Base-by-base conservation (phyloP, 2,797 vertebrate genomes). In the Ibycter americanus region DNA sequence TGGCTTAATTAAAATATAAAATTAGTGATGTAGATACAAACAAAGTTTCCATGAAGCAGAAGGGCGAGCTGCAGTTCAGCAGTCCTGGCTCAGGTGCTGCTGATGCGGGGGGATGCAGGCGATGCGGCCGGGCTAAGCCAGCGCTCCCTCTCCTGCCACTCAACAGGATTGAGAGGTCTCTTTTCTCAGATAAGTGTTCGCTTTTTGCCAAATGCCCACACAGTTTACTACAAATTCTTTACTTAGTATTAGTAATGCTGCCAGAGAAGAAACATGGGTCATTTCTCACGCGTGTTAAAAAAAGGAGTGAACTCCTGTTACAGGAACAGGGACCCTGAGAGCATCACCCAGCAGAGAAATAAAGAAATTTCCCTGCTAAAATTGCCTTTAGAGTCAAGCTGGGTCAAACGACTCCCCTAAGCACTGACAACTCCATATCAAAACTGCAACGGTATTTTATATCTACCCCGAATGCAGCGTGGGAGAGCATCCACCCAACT, bases 1-100 rank as follows among this genome's bases (percentile, higher is more conserved):
- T 82, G 98, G 98, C 99, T 99, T 95, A 65, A 97, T 40, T 58
- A 94, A 96, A 96, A 98, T 85, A 96, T 65, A 96, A 77, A 95
- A 91, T 94, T 90, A 96, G 87, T 95, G 83, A 86, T 95, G 94
- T 62, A 93, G 89, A 89, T 40, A 95, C 68, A 96, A 96, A 96
- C 91, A 90, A 96, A 93, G 90, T 95, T 89, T 93, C 51, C 13
- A 12, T 38, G 59, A 86, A 94, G 91, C 83, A 87, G 89, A 93
- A 91, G 81, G 78, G 74, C 2, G 12, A 93, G 73, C 46, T 89
- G 85, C 67, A 67, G 86, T 20, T 79, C 89, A 87, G 90, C 93
- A 93, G 63, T 46, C 78, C 81, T 81, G 78, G 70, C 63, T 68
- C 93, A 94, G 79, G 87, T 93, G 85, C 84, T 92, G 70, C 56